Percentiles rank a stretch among this genome's conserved stretches.
Conservation (phyloP, 92 coral and sea anemone genomes). For the Virgularia gustaviana region DNA sequence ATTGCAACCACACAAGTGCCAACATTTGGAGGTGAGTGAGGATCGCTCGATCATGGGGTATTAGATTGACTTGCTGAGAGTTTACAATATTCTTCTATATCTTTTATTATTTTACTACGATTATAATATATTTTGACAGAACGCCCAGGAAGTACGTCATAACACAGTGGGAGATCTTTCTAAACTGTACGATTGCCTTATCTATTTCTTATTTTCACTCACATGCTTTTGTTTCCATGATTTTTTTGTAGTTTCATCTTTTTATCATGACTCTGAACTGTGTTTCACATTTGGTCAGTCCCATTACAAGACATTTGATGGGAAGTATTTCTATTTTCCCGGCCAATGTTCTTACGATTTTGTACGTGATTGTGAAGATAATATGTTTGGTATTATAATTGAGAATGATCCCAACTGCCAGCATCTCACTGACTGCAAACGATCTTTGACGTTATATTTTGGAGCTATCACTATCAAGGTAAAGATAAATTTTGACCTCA, state of each 20-base stretch:
- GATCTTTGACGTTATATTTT: constrained; percentile 66
- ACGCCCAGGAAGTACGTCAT: too few species aligned
- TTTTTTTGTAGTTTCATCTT: constrained; percentile 31
- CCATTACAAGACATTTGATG: constrained; percentile 81
- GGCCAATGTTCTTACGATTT: constrained; percentile 86
- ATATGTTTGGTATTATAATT: constrained; percentile 71
- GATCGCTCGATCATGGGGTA: too few species aligned
- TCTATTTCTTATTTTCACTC: too few species aligned
- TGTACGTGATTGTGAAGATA: constrained; percentile 67
- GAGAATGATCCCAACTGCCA: constrained; percentile 61
- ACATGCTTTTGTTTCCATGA: not conserved
- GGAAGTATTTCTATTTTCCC: constrained; percentile 73
- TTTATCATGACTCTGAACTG: constrained; percentile 62
- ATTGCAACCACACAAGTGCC: constrained; percentile 37
- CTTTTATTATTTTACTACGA: too few species aligned
- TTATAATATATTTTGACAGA: too few species aligned
- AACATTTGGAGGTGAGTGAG: constrained; percentile 20
- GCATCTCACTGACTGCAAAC: constrained; percentile 54
- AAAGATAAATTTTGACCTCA: not conserved
- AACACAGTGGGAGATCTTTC: too few species aligned
- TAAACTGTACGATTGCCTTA: too few species aligned
- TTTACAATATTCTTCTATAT: too few species aligned
- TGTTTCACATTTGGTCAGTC: constrained; percentile 76
- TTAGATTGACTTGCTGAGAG: too few species aligned
- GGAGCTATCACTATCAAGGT: constrained; percentile 79